Base-by-base conservation (phyloP, 2,113 vertebrate species). In the Psittacula cyanocephala region DNA sequence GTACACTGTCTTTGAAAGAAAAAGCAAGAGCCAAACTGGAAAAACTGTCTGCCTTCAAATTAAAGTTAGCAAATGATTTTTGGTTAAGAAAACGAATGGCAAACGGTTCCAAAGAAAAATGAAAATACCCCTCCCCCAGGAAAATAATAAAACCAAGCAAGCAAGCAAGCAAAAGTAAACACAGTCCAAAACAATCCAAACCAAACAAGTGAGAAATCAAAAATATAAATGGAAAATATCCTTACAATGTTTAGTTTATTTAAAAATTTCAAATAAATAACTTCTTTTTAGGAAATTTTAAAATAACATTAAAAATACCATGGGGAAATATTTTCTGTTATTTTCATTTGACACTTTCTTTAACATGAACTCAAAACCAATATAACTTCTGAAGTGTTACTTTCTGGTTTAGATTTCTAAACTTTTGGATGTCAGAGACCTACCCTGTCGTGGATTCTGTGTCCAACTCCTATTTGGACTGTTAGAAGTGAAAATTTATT, bases 111-210 rank as follows among this genome's bases (percentile, higher is more conserved):
- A 72, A 89, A 62, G 18, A 47, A 65, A 81, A 83, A 64, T 3
- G 1, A 75, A 62, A 59, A 59, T 35, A 35, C 33, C 9, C 33
- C 22, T n/a, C 57, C 33, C 14, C 20, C 33, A 35, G 33, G 57
- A 7, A 35, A 72, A 68, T 63, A 57, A 44, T 49, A 86, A 37
- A 44, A 52, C 8, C 23, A 37, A 37, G 17, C n/a, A 49, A 57
- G 17, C 37, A 37, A 37, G 37, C 37, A 37, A 37, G 8, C 9
- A 71, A 65, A 81, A 74, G 27, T 31, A 69, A 28, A 20, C 6
- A 41, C 18, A 18, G 9, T 29, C 1, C 6, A 4, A 11, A 50
- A 52, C 57, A 18, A 0, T 0, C 2, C 28, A 18, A 78, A 53
- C 41, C 7, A 49, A 63, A 22, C 2, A 50, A 47, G 2, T 8